Base-by-base conservation (phyloP, 2,888 invertebrate genomes). In the Stenodera caucasica region DNA sequence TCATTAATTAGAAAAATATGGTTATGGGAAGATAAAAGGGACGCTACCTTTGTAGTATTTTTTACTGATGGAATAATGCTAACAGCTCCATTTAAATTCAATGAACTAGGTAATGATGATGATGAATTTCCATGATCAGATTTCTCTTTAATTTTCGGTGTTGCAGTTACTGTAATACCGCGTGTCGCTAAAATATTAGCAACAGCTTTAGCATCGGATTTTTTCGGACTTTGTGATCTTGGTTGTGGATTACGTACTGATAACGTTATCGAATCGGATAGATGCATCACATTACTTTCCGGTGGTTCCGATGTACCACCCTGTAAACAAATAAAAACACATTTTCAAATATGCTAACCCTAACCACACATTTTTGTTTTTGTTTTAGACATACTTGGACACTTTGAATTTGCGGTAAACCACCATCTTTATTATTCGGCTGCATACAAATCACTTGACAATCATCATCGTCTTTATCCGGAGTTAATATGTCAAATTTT, bases 401-500 rank as follows among this genome's bases (percentile, higher is more conserved):
- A 73, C 88, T 90, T 63, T 89, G 87, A 61, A 91, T 91, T 73
- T 90, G 84, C 0, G 90, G 91, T 60, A 90, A 75, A 0, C 79
- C 79, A 2, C 76, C 75, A 57, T 89, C 89, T 0, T 88, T 89
- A 49, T 88, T 86, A 69, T 90, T 86, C 64, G 88, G 89, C 74
- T 90, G 90, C 80, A 90, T 86, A 2, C 89, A 86, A 77, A 90
- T 88, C 12, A 90, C 88, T 72, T 90, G 88, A 73, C 90, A 90
- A 71, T 90, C 90, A 40, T 89, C 88, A 68, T 89, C 89, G 68
- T 89, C 89, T 63, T 90, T 88, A 73, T 87, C 85, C 0, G 89
- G 89, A 2, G 90, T 79, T 23, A 90, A 74, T 72, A 90, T 84
- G 68, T 88, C 88, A 63, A 87, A 80, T 14, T 88, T 81, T 63